Evolutionary conservation across 2,113 vertebrate genomes (phyloP).

Genomic region (Sylvia atricapilla): DNA sequence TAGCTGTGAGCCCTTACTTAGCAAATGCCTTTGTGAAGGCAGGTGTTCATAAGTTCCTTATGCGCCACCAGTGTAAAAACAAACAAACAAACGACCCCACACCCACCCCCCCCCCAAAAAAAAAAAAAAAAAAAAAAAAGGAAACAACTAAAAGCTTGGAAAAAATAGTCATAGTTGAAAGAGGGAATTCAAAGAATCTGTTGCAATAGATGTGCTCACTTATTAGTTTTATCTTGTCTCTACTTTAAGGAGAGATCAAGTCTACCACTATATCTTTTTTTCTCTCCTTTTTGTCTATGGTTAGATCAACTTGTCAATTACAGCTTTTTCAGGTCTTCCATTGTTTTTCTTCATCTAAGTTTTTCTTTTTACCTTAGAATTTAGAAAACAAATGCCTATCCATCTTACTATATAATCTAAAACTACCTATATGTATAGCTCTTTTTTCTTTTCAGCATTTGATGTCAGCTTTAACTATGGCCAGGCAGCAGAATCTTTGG

Average conservation of each 20-base stretch:
- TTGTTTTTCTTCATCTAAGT: background rate
- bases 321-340: background rate
- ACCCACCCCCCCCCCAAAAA: too few species aligned
- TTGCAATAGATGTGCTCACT: background rate
- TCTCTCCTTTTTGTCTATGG: background rate
- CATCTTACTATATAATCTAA: background rate
- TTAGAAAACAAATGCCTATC: background rate
- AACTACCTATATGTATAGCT: background rate
- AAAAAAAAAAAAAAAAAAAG: too few species aligned
- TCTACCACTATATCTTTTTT: background rate
- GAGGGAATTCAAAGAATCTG: background rate
- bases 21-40: background rate
- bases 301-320: background rate
- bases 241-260: background rate
- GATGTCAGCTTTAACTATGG: background rate
- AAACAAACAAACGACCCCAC: too few species aligned
- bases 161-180: background rate
- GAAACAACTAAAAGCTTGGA: background rate
- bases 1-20: background rate
- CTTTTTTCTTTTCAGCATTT: background rate
- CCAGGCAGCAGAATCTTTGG: background rate
- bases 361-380: background rate
- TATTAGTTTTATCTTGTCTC: background rate
- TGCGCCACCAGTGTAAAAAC: too few species aligned
- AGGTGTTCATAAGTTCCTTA: background rate